Percentiles rank a stretch among this genome's conserved stretches.
phyloP scores from a whole-genome alignment of 1,140 invertebrate genomes.

The Ceratoteleas bidentatus region DNA sequence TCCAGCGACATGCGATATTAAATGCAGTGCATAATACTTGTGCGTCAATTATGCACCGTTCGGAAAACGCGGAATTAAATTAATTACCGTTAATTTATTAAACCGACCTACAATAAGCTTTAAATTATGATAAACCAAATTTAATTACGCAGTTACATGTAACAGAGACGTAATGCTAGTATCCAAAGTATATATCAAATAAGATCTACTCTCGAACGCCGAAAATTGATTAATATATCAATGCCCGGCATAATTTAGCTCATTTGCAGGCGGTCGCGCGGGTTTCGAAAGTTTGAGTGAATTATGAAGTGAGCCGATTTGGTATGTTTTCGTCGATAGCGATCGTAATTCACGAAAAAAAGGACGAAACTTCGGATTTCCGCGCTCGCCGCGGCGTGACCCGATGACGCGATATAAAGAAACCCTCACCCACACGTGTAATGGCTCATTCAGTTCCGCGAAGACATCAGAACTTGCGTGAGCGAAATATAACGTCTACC shows the following conservation, averaged over 20 bases:
- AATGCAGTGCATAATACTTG: not conserved
- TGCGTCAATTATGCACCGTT: not conserved
- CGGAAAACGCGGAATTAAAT: constrained; percentile 1
- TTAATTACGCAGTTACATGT: constrained; percentile 22
- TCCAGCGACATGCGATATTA: not conserved
- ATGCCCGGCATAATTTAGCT: constrained; percentile 45
- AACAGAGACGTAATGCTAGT: constrained; percentile 1
- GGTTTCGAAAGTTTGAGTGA: constrained; percentile 42
- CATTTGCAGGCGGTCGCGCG: constrained; percentile 36
- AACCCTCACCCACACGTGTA: constrained; percentile 20
- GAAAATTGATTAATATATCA: constrained; percentile 52
- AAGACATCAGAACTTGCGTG: constrained; percentile 63
- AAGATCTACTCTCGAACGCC: constrained; percentile 31
- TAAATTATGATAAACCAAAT: constrained; percentile 23
- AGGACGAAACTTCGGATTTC: constrained; percentile 21
- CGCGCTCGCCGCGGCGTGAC: constrained; percentile 23
- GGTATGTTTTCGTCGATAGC: constrained; percentile 31
- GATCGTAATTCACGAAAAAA: constrained; percentile 29
- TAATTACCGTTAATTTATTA: constrained; percentile 19
- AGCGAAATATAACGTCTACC: constrained; percentile 49
- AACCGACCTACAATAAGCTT: constrained; percentile 4
- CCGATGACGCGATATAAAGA: constrained; percentile 31
- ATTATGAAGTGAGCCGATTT: constrained; percentile 40
- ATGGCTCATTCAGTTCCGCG: constrained; percentile 50
- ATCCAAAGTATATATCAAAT: constrained; percentile 35